A percentile compares a stretch with the other conserved stretches of the same genome.
These are phyloP conservation scores for Macaria notata DNA, from an alignment of 2,888 invertebrate species.

Conservation along the genomic window DNA sequence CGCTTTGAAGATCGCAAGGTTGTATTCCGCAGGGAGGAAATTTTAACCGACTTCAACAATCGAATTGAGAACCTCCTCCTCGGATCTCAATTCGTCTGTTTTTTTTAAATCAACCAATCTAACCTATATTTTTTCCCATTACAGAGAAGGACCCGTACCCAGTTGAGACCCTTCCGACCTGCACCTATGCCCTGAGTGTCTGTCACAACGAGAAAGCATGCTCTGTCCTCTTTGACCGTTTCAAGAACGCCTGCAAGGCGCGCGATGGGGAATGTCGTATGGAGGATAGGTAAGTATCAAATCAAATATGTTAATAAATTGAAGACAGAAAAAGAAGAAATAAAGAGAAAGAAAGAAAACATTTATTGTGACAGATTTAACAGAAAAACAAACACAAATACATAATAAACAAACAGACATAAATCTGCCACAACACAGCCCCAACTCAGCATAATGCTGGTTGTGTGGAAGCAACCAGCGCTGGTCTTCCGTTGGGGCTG, in stretches of 20 bases:
- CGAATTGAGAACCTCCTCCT: too few relatives aligned
- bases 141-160: conserved; percentile 95
- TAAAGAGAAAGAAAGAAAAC: too few relatives aligned
- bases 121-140: conserved; percentile 32
- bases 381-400: too few relatives aligned
- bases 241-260: conserved; percentile 93
- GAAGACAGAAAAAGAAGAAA: too few relatives aligned
- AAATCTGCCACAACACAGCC: too few relatives aligned
- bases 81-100: too few relatives aligned
- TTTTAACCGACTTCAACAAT: background rate
- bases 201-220: conserved; percentile 92
- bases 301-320: background rate
- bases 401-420: too few relatives aligned
- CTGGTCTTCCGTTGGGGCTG: too few relatives aligned
- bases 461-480: too few relatives aligned
- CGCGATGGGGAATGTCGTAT: conserved; percentile 93
- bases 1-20: too few relatives aligned
- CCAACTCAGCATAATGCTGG: too few relatives aligned
- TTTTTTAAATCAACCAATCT: background rate
- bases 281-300: conserved; percentile 88
- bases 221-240: conserved; percentile 91
- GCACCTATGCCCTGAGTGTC: conserved; percentile 93
- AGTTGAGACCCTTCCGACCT: conserved; percentile 93
- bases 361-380: too few relatives aligned
- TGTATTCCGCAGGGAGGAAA: background rate